These are phyloP conservation scores for Hoplodrina ambigua DNA, from an alignment of 2,888 invertebrate genomes.

Conservation along the genomic window DNA sequence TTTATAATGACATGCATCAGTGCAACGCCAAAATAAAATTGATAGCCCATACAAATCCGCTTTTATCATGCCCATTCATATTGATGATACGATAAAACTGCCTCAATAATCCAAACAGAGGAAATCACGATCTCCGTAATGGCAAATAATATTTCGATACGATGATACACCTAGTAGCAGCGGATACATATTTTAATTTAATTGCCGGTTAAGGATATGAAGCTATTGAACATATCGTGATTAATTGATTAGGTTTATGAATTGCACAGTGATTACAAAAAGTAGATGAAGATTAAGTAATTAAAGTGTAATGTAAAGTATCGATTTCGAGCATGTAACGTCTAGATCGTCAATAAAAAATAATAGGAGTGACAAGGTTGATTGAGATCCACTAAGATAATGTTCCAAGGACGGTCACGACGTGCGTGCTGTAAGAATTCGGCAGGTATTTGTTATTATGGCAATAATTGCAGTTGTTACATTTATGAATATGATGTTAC, in stretches of 20 bases:
- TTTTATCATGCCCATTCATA: conserved; percentile 54
- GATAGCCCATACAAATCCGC: conserved; percentile 49
- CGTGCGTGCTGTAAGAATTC: conserved; percentile 78
- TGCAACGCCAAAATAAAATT: conserved; percentile 44
- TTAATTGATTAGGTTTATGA: conserved; percentile 55
- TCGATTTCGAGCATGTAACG: conserved; percentile 59
- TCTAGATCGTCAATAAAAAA: conserved; percentile 61
- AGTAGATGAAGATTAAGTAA: conserved; percentile 49
- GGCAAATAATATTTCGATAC: conserved; percentile 43
- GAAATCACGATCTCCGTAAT: conserved; percentile 49
- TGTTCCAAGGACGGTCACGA: conserved; percentile 75
- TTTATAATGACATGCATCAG: conserved; percentile 49
- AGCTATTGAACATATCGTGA: conserved; percentile 48
- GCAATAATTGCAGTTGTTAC: conserved; percentile 59
- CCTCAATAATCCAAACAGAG: conserved; percentile 48
- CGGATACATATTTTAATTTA: conserved; percentile 30
- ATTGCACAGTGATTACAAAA: conserved; percentile 40
- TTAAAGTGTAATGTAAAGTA: conserved; percentile 57
- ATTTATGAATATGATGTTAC: conserved; percentile 56
- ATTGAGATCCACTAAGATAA: conserved; percentile 67
- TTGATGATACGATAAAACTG: conserved; percentile 45
- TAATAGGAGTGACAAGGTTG: conserved; percentile 76
- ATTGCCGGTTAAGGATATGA: conserved; percentile 32
- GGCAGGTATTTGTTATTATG: conserved; percentile 68
- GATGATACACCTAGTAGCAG: conserved; percentile 30